phyloP scores from a whole-genome alignment of 23 tunicate species.

The Phallusia fumigata region DNA sequence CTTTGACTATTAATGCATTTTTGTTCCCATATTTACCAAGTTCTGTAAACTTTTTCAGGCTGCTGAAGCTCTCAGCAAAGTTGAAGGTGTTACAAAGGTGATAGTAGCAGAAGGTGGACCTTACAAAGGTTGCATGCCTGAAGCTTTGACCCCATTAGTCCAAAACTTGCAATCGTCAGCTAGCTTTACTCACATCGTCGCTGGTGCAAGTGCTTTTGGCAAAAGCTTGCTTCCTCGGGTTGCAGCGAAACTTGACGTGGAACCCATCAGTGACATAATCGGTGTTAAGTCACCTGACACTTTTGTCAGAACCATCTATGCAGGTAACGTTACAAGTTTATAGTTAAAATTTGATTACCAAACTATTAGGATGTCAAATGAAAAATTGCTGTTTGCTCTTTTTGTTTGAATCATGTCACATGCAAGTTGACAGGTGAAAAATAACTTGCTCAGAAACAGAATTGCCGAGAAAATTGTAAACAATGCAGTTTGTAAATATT shows the following conservation, averaged over 20 bases:
- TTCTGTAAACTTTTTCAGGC: constrained; percentile 20
- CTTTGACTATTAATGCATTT: too few relatives aligned
- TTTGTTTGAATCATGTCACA: too few relatives aligned
- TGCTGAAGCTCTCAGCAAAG: constrained; percentile 62
- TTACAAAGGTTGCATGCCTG: constrained; percentile 77
- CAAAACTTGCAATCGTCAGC: constrained; percentile 38
- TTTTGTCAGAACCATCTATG: constrained; percentile 98
- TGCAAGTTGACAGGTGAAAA: too few relatives aligned
- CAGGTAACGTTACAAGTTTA: constrained; percentile 42
- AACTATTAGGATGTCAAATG: too few relatives aligned
- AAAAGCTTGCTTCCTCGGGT: constrained; percentile 89
- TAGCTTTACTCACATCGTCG: constrained; percentile 75
- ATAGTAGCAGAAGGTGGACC: constrained; percentile 69
- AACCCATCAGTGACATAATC: constrained; percentile 87
- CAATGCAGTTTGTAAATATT: too few relatives aligned
- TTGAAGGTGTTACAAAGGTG: constrained; percentile 74
- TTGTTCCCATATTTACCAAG: neutral
- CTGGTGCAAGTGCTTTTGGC: constrained; percentile 97
- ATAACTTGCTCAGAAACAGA: too few relatives aligned
- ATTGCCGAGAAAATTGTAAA: too few relatives aligned
- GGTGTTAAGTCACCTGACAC: constrained; percentile 89
- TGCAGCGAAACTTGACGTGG: constrained; percentile 96
- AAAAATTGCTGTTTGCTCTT: too few relatives aligned
- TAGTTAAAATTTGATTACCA: too few relatives aligned
- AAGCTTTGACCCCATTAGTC: constrained; percentile 72